Evolutionary conservation across 2,113 vertebrate species (phyloP), one percentile per base, ranked within the genome.

Genomic region (Pterocles orientalis): DNA sequence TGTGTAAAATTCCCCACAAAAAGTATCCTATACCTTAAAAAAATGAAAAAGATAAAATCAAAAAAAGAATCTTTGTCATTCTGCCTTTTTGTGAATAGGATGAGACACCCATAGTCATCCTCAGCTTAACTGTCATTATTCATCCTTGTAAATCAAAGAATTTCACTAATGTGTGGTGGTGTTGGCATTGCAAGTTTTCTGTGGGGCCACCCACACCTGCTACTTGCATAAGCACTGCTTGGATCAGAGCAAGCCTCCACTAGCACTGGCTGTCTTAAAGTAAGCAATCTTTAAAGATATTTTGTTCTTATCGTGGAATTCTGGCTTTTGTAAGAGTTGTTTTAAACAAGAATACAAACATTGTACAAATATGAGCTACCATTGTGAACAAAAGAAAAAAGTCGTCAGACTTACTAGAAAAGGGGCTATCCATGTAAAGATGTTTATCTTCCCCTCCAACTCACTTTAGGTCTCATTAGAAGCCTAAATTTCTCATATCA

Each of bases 201-300:
- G 9, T 34, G 36, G 33, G 17, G 39, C 29, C 33, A 39, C 25
- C 15, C 14, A 0, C 10, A 31, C 18, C 54, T 11, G 4, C 4
- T 13, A 20, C 29, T 18, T 1, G 1, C 6, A 1, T 6, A 28
- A 76, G n/a, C 6, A 3, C 41, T 57, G 25, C 60, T 71, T 2
- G 4, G 61, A 61, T 36, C 65, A 57, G 6, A 45, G 41, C 23
- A 31, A 0, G 1, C 26, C 71, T 51, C 36, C 48, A 12, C 21
- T 26, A 39, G 50, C 23, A 84, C 7, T 6, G 13, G 2, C 41
- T 53, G 54, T 34, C 45, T 45, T 53, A 43, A 43, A 62, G 31
- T 6, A 36, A 77, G n/a, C 4, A 61, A 20, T 10, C 34, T 34
- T 33, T 11, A 51, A 47, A 72, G 57, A 48, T 5, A 31, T 12